phyloP scores from a whole-genome alignment of 2,888 invertebrate species.

The Danaus chrysippus region DNA sequence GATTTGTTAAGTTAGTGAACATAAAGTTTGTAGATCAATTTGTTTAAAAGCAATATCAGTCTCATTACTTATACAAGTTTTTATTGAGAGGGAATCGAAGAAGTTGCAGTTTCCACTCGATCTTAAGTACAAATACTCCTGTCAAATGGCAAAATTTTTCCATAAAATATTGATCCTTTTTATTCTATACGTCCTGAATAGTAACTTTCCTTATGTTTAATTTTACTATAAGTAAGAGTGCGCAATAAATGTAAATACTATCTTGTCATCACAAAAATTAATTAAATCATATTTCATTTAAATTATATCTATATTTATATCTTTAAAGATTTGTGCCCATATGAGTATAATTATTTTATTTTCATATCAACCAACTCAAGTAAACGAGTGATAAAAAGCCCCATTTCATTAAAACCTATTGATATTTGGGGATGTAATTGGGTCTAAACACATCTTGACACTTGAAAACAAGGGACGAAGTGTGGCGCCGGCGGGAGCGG shows the following conservation, averaged over 20 bases:
- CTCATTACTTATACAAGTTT: background rate
- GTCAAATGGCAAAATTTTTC: too few relatives aligned
- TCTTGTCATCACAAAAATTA: too few relatives aligned
- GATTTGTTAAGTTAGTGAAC: background rate
- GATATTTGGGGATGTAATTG: conserved; percentile 8
- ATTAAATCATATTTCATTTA: too few relatives aligned
- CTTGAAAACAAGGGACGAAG: conserved; percentile 27
- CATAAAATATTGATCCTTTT: too few relatives aligned
- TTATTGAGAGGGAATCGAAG: background rate
- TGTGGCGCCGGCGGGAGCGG: conserved; percentile 19
- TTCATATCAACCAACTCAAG: too few relatives aligned
- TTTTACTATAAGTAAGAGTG: too few relatives aligned
- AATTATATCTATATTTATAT: too few relatives aligned
- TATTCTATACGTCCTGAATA: too few relatives aligned
- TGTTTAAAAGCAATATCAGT: conserved; percentile 5
- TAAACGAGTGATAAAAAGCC: background rate
- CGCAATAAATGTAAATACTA: too few relatives aligned
- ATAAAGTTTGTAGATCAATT: conserved; percentile 5
- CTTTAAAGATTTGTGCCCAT: too few relatives aligned
- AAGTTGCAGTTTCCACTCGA: background rate
- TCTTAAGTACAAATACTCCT: background rate
- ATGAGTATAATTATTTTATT: too few relatives aligned
- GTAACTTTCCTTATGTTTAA: too few relatives aligned
- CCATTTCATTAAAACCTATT: conserved; percentile 6
- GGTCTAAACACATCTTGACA: conserved; percentile 28